phyloP scores from a whole-genome alignment of 2,797 vertebrate genomes.

The Dermochelys coriacea region DNA sequence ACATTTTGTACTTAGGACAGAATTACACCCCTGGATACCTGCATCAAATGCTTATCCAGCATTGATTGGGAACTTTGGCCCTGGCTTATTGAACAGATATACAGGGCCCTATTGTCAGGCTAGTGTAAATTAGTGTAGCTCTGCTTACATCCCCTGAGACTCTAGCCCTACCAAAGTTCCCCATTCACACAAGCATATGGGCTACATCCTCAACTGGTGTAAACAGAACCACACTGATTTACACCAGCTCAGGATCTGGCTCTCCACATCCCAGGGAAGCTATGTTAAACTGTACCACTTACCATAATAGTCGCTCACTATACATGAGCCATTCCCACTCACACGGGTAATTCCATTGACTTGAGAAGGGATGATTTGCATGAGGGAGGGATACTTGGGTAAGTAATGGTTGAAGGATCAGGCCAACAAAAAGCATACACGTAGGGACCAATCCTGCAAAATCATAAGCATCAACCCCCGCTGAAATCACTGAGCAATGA shows the following conservation, averaged over 20 bases:
- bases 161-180: background rate
- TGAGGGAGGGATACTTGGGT: background rate
- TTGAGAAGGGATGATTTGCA: background rate
- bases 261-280: background rate
- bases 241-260: background rate
- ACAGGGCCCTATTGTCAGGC: background rate
- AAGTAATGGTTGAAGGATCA: background rate
- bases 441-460: background rate
- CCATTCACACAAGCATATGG: background rate
- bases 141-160: background rate
- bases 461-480: background rate
- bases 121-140: background rate
- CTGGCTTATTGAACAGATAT: background rate
- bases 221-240: background rate
- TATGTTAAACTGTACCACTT: background rate
- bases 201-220: fast-evolving
- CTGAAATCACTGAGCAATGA: background rate
- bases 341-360: no score
- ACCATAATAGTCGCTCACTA: background rate
- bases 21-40: background rate
- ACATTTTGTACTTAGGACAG: background rate
- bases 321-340: background rate
- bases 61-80: background rate
- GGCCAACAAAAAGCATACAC: background rate
- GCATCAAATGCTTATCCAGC: background rate